Evolutionary conservation across 2,888 invertebrate genomes (phyloP), one percentile per base, ranked within the genome.

Genomic region (Eupithecia vulgata): DNA sequence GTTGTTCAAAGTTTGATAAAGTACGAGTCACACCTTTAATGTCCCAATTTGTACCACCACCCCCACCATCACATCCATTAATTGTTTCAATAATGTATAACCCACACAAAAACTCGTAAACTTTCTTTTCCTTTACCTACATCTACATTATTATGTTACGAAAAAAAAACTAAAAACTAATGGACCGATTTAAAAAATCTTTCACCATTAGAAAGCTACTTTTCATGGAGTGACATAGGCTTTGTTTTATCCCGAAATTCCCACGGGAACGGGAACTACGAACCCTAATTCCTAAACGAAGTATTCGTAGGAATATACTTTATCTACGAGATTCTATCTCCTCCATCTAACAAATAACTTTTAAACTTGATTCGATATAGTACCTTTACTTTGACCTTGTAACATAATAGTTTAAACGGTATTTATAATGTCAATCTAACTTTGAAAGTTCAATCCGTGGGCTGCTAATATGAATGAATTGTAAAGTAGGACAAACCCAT

Each of bases 381-480:
- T 40, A 65, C 65, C 65, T 65, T 21, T 10, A 40, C 37, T 65
- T 61, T 65, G 65, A 65, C 65, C 65, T 65, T 65, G 40, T 42
- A 37, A 40, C 40, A 65, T 40, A 65, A 65, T 65, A 25, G 65
- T 65, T 25, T 40, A 65, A 13, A 15, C 40, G 21, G 40, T 42
- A 65, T 40, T 65, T 65, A 65, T 40, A 40, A 65, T 65, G 65
- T 65, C 65, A 65, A 65, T 65, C 65, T 37, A 65, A 65, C 65
- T 65, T 40, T 35, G 21, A 65, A 65, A 65, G 65, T 65, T 65
- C 65, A 65, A 37, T 42, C 37, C 40, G 65, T 65, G 65, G 40
- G 65, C 40, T 40, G 65, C 15, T 25, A 34, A 67, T 67, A 48
- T 48, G 67, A 34, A 48, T 48, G 67, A 67, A 67, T 17, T 13